A percentile compares a stretch with the other conserved stretches of the same genome.
Evolutionary conservation across 2,113 vertebrate species (phyloP).

Genomic region (Syrrhaptes paradoxus): DNA sequence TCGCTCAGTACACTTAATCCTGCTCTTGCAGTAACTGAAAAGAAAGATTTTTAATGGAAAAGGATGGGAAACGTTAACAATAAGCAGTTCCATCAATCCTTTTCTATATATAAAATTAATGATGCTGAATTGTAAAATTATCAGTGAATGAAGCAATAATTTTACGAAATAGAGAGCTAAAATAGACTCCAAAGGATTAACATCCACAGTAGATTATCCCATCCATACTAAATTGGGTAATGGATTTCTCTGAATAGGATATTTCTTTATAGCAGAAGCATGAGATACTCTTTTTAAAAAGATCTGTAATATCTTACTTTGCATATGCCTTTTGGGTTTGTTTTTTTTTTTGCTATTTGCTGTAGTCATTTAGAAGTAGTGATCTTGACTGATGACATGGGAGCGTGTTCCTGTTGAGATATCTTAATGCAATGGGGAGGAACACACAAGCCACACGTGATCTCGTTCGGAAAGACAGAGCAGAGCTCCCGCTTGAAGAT

Average conservation of each 20-base stretch:
- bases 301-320: not conserved
- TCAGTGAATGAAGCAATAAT: conserved; percentile 32
- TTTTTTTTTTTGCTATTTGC: not conserved
- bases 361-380: not conserved
- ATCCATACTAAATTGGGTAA: conserved; percentile 37
- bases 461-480: not conserved
- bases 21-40: not conserved
- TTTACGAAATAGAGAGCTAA: conserved; percentile 13
- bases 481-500: accelerated
- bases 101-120: conserved; percentile 37
- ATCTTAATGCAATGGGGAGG: not conserved
- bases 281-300: not conserved
- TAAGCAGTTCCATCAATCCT: not conserved
- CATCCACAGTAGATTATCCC: conserved; percentile 41
- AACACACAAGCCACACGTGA: not conserved
- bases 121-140: conserved; percentile 28
- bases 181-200: conserved; percentile 54
- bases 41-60: not conserved
- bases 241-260: conserved; percentile 29
- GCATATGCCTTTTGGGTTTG: not conserved
- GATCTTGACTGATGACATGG: not conserved
- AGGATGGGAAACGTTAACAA: conserved; percentile 12
- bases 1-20: not conserved
- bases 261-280: conserved; percentile 1
- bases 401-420: not conserved